Evolutionary conservation across 2,113 vertebrate genomes (phyloP).

Genomic region (Misgurnus mizolepis): DNA sequence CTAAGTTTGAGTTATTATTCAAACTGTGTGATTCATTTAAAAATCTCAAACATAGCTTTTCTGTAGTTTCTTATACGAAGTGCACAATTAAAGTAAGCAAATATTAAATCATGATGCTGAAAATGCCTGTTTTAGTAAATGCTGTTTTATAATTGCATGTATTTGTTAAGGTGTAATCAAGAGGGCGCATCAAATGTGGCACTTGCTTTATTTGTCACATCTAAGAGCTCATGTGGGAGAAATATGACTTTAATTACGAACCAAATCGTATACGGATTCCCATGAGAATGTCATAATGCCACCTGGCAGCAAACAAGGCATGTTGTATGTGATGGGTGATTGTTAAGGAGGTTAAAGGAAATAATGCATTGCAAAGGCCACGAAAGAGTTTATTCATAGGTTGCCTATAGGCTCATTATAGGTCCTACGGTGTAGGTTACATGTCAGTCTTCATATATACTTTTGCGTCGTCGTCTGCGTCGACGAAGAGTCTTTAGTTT

Average conservation of each 20-base stretch:
- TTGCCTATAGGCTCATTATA: background rate
- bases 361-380: background rate
- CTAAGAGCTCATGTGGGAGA: background rate
- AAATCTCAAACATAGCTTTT: too few relatives aligned
- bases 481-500: too few relatives aligned
- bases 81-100: background rate
- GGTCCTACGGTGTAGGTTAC: too few relatives aligned
- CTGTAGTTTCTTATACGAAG: too few relatives aligned
- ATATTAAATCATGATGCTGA: background rate
- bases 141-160: background rate
- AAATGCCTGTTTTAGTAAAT: background rate
- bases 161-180: slow-evolving; percentile 12
- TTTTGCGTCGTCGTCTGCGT: too few relatives aligned
- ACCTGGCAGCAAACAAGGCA: background rate
- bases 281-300: background rate
- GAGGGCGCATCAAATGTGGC: slow-evolving; percentile 15
- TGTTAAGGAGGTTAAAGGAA: background rate
- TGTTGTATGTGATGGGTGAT: background rate
- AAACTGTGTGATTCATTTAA: background rate
- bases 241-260: slow-evolving; percentile 3
- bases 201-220: background rate
- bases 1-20: background rate
- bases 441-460: too few relatives aligned
- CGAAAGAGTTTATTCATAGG: background rate
- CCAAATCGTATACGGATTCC: background rate